Evolutionary conservation across 2,888 invertebrate species (phyloP).

Genomic region (Argyra leucocephala): DNA sequence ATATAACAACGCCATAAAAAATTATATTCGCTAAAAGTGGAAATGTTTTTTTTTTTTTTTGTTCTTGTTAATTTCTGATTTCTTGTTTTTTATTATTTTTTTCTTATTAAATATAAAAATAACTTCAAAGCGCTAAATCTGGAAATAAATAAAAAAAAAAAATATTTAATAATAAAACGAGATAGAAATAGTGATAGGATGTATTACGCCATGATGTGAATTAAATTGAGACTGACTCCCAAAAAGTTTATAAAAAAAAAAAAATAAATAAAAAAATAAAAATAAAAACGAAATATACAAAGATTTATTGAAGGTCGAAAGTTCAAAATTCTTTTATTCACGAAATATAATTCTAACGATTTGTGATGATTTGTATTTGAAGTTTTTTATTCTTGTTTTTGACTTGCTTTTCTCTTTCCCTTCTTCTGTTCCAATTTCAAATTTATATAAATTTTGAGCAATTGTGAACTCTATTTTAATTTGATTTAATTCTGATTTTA

Average conservation of each 20-base stretch:
- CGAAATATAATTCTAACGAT: not conserved
- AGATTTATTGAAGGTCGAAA: slow-evolving; percentile 3
- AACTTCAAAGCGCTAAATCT: not conserved
- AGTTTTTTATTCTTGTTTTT: not conserved
- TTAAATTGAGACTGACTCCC: not conserved
- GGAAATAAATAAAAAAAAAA: not conserved
- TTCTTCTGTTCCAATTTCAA: too few species aligned
- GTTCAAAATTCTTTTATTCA: not conserved
- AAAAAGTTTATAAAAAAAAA: not conserved
- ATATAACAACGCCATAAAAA: not conserved
- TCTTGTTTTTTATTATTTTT: not conserved
- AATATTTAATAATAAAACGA: not conserved
- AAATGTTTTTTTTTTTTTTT: not conserved
- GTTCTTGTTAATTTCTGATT: not conserved
- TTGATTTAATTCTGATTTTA: too few species aligned
- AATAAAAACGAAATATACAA: not conserved
- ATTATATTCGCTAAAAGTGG: not conserved
- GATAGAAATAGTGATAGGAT: not conserved
- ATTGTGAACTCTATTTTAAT: too few species aligned
- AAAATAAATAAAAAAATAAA: not conserved
- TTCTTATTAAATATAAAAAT: not conserved
- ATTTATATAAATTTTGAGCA: too few species aligned
- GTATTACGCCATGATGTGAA: not conserved
- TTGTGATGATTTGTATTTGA: not conserved
- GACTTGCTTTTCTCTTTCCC: not conserved